Evolutionary conservation across 1,140 invertebrate genomes (phyloP), one percentile per base, ranked within the genome.

Genomic region (Ips typographus): DNA sequence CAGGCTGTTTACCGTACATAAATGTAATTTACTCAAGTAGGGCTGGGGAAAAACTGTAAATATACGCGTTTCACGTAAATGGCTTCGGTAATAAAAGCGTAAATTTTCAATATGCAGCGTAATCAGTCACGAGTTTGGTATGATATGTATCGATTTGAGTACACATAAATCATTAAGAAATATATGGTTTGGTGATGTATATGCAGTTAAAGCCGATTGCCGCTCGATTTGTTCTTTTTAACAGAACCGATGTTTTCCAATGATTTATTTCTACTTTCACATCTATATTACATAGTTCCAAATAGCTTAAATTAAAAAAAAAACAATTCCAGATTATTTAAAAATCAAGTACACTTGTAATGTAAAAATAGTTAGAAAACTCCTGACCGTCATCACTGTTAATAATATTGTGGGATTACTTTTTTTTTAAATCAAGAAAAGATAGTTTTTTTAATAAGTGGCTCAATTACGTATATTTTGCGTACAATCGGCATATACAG

Each of bases 121-220:
- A 55, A 55, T 55, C 52, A 55, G 52, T 55, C 52, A 55, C n/a
- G 37, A 8, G 52, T 55, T 22, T 38, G n/a, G 52, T 55, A 36
- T 37, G 52, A 55, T 55, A 55, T 55, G 52, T 55, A 55, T 55
- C 52, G n/a, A 37, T 55, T 55, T 55, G 52, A 55, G n/a, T 55
- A 55, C 52, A 55, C 52, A 55, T 55, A 55, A 55, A 55, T 55
- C 52, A 55, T 55, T 55, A 55, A 55, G 52, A 38, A 55, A 55
- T 55, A 55, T 36, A 55, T 55, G 44, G 44, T 22, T 22, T 49
- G 44, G 22, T 49, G 52, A 55, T 55, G 37, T 55, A 55, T 38
- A 38, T 36, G 37, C 52, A 55, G 52, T 55, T 55, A 55, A 55
- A 55, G 44, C 44, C 44, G 44, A 49, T 49, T 49, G 44, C 44